phyloP scores from a whole-genome alignment of 2,797 vertebrate genomes.

The Nyctalus aviator region DNA sequence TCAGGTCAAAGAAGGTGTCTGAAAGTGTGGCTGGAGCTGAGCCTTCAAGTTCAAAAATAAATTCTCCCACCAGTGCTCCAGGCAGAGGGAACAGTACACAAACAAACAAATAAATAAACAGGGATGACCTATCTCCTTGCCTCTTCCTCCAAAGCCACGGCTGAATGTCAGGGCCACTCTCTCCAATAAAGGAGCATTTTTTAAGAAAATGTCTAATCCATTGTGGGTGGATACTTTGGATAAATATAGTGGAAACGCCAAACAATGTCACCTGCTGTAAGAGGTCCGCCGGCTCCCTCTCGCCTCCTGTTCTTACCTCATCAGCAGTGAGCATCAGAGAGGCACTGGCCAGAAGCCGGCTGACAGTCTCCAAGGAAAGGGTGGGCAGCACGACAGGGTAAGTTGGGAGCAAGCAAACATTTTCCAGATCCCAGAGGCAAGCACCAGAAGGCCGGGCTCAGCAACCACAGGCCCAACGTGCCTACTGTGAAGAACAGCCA shows the following conservation, averaged over 20 bases:
- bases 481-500: fast-evolving
- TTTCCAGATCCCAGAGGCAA: not conserved
- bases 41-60: not conserved
- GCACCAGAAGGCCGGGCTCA: fast-evolving
- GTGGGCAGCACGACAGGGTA: not conserved
- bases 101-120: too few species aligned
- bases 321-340: not conserved
- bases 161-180: not conserved
- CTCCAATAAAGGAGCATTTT: not conserved
- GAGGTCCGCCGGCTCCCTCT: not conserved
- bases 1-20: not conserved
- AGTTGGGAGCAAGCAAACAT: not conserved
- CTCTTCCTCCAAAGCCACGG: not conserved
- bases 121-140: not conserved
- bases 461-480: fast-evolving
- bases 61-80: not conserved
- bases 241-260: not conserved
- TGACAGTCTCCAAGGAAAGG: not conserved
- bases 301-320: not conserved
- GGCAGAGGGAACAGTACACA: not conserved
- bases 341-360: not conserved
- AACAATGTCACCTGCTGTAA: not conserved
- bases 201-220: not conserved
- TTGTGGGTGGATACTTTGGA: not conserved
- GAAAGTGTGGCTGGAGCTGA: not conserved